A percentile compares a stretch with the other conserved stretches of the same genome.
Conservation (phyloP, 2,888 invertebrate species). For the Seira musarum region DNA sequence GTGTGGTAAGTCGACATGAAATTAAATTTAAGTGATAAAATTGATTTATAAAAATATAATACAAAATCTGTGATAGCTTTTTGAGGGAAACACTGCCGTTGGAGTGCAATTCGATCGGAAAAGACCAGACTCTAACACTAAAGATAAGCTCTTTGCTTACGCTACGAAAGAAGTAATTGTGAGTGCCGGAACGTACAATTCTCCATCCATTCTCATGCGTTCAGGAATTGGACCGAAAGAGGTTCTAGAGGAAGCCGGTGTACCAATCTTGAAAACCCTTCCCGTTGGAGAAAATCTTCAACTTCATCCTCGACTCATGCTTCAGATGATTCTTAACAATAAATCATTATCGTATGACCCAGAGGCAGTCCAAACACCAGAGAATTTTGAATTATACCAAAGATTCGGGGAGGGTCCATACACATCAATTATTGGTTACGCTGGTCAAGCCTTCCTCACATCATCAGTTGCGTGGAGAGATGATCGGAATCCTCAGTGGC, state of each 20-base stretch:
- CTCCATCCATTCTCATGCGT: constrained; percentile 35
- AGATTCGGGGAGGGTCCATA: constrained; percentile 47
- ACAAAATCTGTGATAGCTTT: neutral
- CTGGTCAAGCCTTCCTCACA: constrained; percentile 40
- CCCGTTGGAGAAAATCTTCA: constrained; percentile 58
- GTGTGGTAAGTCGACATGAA: neutral
- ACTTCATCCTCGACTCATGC: constrained; percentile 30
- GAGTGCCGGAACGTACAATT: constrained; percentile 30
- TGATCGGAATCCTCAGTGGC: constrained; percentile 49
- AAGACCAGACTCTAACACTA: neutral
- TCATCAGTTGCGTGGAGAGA: constrained; percentile 34
- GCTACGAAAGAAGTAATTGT: constrained; percentile 45
- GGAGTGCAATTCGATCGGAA: constrained; percentile 24
- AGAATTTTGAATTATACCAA: constrained; percentile 29
- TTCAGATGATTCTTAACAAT: constrained; percentile 44
- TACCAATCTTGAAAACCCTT: constrained; percentile 29
- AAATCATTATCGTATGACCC: constrained; percentile 10
- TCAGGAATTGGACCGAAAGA: constrained; percentile 57
- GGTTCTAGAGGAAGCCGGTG: neutral
- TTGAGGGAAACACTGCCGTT: constrained; percentile 15
- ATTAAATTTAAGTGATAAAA: neutral
- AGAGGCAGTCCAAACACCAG: constrained; percentile 40
- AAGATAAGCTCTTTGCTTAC: neutral
- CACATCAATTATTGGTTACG: constrained; percentile 6
- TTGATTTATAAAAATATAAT: neutral